These are phyloP conservation scores for Dimorphilus gyrociliatus DNA, from an alignment of 2,888 invertebrate species.

Conservation along the genomic window DNA sequence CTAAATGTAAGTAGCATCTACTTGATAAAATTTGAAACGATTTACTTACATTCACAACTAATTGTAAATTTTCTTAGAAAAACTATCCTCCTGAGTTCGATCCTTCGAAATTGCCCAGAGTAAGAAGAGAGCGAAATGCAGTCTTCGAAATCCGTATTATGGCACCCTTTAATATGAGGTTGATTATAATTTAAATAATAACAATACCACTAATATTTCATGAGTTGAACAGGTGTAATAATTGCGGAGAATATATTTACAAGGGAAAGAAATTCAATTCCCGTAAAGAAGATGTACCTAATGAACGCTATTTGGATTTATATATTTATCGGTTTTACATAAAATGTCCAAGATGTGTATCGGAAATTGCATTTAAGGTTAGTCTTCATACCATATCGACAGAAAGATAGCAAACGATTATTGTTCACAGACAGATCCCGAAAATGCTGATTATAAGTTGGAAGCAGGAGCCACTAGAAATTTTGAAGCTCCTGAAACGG, in stretches of 20 bases:
- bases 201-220: constrained; percentile 1
- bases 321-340: constrained; percentile 95
- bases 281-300: constrained; percentile 92
- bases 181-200: background rate
- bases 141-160: constrained; percentile 95
- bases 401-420: background rate
- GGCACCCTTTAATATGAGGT: constrained; percentile 98
- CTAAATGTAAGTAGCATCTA: too few relatives aligned
- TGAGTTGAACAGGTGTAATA: constrained; percentile 53
- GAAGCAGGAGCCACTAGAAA: constrained; percentile 96
- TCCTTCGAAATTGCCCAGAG: constrained; percentile 94
- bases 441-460: constrained; percentile 90
- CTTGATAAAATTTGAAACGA: too few relatives aligned
- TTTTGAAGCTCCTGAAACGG: constrained; percentile 55
- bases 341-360: constrained; percentile 89
- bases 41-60: too few relatives aligned
- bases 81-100: constrained; percentile 99
- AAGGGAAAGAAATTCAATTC: constrained; percentile 98
- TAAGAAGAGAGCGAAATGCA: constrained; percentile 57
- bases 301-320: constrained; percentile 87
- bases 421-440: constrained; percentile 59
- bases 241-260: constrained; percentile 98
- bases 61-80: too few relatives aligned
- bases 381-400: constrained; percentile 2
- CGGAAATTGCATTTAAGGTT: constrained; percentile 89